Percentiles rank a stretch among this genome's conserved stretches.
These are phyloP conservation scores for Astreopora myriophthalma DNA, from an alignment of 64 coral and sea anemone genomes.

Conservation along the genomic window DNA sequence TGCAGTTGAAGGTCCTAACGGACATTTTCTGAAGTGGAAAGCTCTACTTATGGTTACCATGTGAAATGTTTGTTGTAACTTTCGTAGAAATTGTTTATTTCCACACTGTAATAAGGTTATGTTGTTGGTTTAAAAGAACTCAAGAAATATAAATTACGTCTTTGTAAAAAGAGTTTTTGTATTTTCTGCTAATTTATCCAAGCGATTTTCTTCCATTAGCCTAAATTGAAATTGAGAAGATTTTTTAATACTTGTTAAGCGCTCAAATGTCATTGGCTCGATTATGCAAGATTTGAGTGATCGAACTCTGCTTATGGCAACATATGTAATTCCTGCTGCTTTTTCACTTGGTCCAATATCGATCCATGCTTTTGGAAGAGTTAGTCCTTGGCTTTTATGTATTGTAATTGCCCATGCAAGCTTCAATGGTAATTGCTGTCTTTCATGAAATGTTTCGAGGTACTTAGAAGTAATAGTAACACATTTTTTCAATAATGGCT, in stretches of 20 bases:
- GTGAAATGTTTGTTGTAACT: too few relatives aligned
- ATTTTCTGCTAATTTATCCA: constrained; percentile 22
- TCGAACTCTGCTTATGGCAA: constrained; percentile 31
- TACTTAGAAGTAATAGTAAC: constrained; percentile 30
- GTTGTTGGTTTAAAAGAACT: too few relatives aligned
- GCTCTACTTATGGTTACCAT: too few relatives aligned
- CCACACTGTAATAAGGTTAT: too few relatives aligned
- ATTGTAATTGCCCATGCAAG: constrained; percentile 15
- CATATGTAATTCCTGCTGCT: constrained; percentile 24
- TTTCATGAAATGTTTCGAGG: constrained; percentile 48
- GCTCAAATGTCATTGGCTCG: constrained; percentile 53
- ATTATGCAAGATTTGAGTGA: constrained; percentile 39
- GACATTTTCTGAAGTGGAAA: too few relatives aligned
- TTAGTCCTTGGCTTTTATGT: not conserved
- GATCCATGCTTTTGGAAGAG: constrained; percentile 40
- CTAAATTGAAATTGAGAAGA: constrained; percentile 39
- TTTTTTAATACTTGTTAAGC: constrained; percentile 13
- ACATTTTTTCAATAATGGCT: constrained; percentile 64
- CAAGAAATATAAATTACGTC: too few relatives aligned
- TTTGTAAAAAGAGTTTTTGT: too few relatives aligned
- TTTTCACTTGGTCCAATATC: constrained; percentile 35
- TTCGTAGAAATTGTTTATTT: too few relatives aligned
- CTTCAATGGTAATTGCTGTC: constrained; percentile 27
- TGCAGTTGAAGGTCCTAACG: too few relatives aligned
- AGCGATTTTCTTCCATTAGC: constrained; percentile 21